These are phyloP conservation scores for Hyalella azteca DNA, from an alignment of 2,888 invertebrate species.

Conservation along the genomic window DNA sequence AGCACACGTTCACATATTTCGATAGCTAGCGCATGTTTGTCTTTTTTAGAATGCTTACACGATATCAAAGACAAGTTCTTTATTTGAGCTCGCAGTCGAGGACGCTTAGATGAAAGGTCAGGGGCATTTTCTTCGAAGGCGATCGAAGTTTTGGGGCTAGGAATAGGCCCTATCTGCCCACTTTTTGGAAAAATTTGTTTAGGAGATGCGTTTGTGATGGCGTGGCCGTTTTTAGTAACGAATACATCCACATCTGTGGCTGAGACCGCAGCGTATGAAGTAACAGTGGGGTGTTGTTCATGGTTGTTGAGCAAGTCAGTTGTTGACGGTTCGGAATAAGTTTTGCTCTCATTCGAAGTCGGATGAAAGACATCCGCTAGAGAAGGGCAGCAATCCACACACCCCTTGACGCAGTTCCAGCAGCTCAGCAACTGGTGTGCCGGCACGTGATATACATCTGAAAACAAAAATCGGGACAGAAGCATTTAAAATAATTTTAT, in stretches of 20 bases:
- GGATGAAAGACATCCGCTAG: not conserved
- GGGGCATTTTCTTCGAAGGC: not conserved
- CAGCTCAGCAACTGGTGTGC: slow-evolving; percentile 43
- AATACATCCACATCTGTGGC: not conserved
- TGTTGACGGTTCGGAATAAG: too few species aligned
- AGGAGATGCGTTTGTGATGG: not conserved
- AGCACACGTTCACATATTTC: not conserved
- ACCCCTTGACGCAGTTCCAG: slow-evolving; percentile 49
- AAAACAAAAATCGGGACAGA: not conserved
- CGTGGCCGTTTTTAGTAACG: not conserved
- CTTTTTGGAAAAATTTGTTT: not conserved
- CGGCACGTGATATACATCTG: slow-evolving; percentile 40
- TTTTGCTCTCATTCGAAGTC: not conserved
- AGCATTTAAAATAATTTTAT: not conserved
- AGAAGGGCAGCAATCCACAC: slow-evolving; percentile 36
- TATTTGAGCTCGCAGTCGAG: not conserved
- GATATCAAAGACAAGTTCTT: not conserved
- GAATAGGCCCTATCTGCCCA: not conserved
- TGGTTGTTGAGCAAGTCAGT: not conserved
- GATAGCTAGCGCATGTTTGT: not conserved
- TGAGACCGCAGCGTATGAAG: not conserved
- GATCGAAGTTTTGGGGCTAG: not conserved
- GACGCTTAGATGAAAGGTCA: too few species aligned
- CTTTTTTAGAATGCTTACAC: not conserved
- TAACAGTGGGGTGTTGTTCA: not conserved